Evolutionary conservation across 2,888 invertebrate genomes (phyloP).

Genomic region (Athalia rosae): DNA sequence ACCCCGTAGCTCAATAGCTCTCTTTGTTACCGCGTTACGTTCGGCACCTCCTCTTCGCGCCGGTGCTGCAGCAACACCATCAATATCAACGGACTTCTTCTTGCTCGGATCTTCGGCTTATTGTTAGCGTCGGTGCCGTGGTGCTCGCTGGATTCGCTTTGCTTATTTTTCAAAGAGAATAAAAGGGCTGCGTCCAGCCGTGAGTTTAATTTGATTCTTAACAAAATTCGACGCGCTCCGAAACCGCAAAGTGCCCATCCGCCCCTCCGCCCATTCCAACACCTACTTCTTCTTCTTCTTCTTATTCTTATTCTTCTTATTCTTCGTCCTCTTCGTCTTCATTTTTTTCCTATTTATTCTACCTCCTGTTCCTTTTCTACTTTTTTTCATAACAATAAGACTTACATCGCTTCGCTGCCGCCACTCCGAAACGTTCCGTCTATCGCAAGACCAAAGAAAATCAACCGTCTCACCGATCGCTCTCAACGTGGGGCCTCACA

Average conservation of each 20-base stretch:
- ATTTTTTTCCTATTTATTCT: too few relatives aligned
- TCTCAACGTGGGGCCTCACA: too few relatives aligned
- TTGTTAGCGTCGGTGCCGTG: slow-evolving; percentile 61
- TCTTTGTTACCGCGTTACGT: slow-evolving; percentile 37
- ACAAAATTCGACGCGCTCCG: slow-evolving; percentile 69
- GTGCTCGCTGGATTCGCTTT: slow-evolving; percentile 52
- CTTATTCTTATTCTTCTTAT: too few relatives aligned
- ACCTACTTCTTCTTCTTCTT: slow-evolving; percentile 18
- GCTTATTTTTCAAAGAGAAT: slow-evolving; percentile 43
- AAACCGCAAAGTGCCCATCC: slow-evolving; percentile 44
- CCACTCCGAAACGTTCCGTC: background rate
- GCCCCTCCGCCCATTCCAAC: slow-evolving; percentile 42
- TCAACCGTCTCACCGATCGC: slow-evolving; percentile 4
- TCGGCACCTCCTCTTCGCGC: slow-evolving; percentile 43
- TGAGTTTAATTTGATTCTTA: slow-evolving; percentile 71
- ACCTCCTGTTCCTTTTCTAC: background rate
- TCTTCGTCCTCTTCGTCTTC: too few relatives aligned
- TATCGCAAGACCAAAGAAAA: background rate
- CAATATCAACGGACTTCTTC: too few relatives aligned
- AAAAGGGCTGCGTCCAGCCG: slow-evolving; percentile 60
- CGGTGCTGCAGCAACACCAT: background rate
- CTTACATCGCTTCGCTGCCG: slow-evolving; percentile 26
- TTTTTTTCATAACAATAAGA: slow-evolving; percentile 26
- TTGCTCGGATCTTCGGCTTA: slow-evolving; percentile 55
- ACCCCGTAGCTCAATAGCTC: slow-evolving; percentile 36